These are phyloP conservation scores for Pyrocephalus nanus DNA, from an alignment of 2,797 vertebrate species.

Conservation along the genomic window DNA sequence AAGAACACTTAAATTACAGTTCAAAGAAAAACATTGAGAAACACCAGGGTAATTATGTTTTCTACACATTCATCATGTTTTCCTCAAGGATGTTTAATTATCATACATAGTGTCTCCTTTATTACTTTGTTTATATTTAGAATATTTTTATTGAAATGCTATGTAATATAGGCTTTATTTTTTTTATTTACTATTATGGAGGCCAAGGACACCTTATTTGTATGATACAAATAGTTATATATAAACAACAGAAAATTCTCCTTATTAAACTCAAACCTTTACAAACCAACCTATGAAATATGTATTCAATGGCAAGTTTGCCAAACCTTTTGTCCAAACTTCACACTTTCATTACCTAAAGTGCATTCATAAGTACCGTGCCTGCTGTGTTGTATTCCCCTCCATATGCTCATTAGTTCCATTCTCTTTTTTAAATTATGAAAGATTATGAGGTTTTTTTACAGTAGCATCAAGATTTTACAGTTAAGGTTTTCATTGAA, in stretches of 20 bases:
- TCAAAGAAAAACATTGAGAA: background rate
- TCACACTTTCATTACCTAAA: background rate
- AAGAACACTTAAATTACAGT: background rate
- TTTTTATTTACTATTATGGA: background rate
- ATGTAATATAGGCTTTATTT: background rate
- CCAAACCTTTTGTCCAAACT: background rate
- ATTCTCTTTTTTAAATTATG: background rate
- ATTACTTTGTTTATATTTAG: background rate
- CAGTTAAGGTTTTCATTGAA: background rate
- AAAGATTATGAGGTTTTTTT: background rate
- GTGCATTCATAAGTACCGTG: background rate
- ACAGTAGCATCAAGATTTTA: background rate
- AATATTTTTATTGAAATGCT: background rate
- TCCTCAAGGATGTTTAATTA: background rate
- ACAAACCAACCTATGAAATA: background rate
- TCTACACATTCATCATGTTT: background rate
- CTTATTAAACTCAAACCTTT: background rate
- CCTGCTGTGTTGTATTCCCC: background rate
- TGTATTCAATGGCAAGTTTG: background rate
- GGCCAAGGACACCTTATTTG: background rate
- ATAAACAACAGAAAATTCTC: background rate
- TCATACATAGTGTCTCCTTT: background rate
- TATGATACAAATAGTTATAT: background rate
- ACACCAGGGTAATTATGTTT: background rate
- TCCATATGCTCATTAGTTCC: background rate